Evolutionary conservation across 2,797 vertebrate genomes (phyloP), one percentile per base, ranked within the genome.

Genomic region (Cottoperca gobio): DNA sequence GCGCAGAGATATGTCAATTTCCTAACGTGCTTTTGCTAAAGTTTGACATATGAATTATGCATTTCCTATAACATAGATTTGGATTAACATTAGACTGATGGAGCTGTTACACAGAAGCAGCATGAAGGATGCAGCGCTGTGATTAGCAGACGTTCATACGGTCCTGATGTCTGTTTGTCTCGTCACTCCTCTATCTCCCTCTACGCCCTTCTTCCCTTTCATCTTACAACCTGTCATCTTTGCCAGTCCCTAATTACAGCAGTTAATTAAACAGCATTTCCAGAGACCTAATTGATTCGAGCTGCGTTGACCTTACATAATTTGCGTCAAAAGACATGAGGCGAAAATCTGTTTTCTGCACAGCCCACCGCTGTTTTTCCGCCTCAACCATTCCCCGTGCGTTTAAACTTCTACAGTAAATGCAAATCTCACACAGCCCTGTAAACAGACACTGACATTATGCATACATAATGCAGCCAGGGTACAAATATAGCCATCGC

Each of bases 211-310:
- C 58, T 64, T 84, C 43, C 48, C 70, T 75, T 67, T 83, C 70
- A 76, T 83, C 76, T 72, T 28, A 60, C 73, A 83, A 79, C 67
- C 77, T 86, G 80, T 87, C 89, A 79, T 85, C 67, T 86, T 64
- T 81, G 71, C 60, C 82, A 70, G n/a, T 83, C 84, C 72, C 74
- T 89, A 81, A 91, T 92, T 88, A 89, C 64, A 43, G 68, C 82
- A 81, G 85, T 84, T 88, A 90, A 91, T 93, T 89, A 83, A 84
- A 74, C 74, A 78, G 68, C 71, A 76, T 87, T 90, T 85, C 43
- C 70, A 83, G 23, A 55, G 54, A 84, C 81, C 81, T 80, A 88
- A 88, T 90, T 64, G 70, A 89, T 89, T 85, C 87, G 87, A 88
- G 86, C 79, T 79, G 73, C 57, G 55, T 2, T 78, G 86, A 86